These are phyloP conservation scores for Biston stratarius DNA, from an alignment of 2,888 invertebrate genomes.

Conservation along the genomic window DNA sequence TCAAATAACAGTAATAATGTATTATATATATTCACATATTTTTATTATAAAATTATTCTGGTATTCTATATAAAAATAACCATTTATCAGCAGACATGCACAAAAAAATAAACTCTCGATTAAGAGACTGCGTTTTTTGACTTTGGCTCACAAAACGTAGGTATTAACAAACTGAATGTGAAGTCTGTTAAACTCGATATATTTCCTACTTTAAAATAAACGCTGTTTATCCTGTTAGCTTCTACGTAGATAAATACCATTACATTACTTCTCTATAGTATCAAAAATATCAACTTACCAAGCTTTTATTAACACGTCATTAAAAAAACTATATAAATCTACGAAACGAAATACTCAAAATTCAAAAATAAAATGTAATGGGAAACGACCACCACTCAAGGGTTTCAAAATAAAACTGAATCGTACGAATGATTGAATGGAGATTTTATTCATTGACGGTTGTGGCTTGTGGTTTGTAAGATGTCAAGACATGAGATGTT, in stretches of 20 bases:
- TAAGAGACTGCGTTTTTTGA: no score
- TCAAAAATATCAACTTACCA: constrained; percentile 2
- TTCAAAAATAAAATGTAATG: constrained; percentile 4
- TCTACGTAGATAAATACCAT: not conserved
- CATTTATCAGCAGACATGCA: no score
- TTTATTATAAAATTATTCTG: no score
- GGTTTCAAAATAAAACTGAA: not conserved
- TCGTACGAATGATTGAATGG: no score
- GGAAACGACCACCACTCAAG: not conserved
- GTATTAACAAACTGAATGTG: not conserved
- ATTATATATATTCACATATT: no score
- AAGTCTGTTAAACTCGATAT: not conserved
- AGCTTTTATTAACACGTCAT: constrained; percentile 3
- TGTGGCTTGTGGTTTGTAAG: not conserved
- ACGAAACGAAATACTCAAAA: constrained; percentile 1
- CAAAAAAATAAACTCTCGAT: no score
- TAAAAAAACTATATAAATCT: not conserved
- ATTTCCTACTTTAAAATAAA: not conserved
- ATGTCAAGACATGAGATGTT: not conserved
- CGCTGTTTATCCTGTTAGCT: constrained; percentile 9
- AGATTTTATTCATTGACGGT: not conserved
- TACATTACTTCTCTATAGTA: not conserved
- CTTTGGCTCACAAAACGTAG: no score
- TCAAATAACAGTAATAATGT: no score
- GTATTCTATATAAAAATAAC: no score